Base-by-base conservation (phyloP, 2,888 invertebrate species). In the Aleiodes alternator region DNA sequence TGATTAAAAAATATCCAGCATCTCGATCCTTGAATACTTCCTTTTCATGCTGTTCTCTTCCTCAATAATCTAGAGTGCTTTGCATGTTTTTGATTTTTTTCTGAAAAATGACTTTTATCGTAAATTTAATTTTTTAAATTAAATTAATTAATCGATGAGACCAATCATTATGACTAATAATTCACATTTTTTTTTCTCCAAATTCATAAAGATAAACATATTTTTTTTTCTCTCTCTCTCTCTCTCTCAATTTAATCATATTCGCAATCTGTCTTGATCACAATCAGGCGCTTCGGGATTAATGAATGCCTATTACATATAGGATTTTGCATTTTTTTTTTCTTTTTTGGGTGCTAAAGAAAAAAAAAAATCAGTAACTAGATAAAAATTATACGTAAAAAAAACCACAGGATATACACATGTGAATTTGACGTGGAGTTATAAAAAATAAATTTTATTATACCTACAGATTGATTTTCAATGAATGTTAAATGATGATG, bases 401-500 rank as follows among this genome's bases (percentile, higher is more conserved):
- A 43, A 48, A 64, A 64, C 16, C 43, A 43, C 11, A 64, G 43
- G 11, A 43, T 43, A 61, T 14, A 64, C 7, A n/a, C 14, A 16
- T 43, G 48, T 14, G 43, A n/a, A 48, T 64, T 64, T 61, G 11
- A 11, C 16, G n/a, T 14, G 48, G 48, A 16, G 23, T 16, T 38
- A 64, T 64, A 64, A 64, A 64, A 64, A 43, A 11, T 11, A 23
- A 48, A 64, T 64, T 64, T 64, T 64, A 64, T 43, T 43, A 23
- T 43, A 23, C 43, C 23, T 7, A 9, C 43, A 43, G 48, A 64
- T 64, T 64, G 43, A 64, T 64, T 64, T 11, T 48, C 23, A 43
- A 64, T 64, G 43, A 48, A 43, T 43, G 64, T 64, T 48, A 64
- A 29, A 14, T 43, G 23, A 43, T 23, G 57, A 12, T 11, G 11